Evolutionary conservation across 2,797 vertebrate genomes (phyloP), one percentile per base, ranked within the genome.

Genomic region (Chanos chanos): DNA sequence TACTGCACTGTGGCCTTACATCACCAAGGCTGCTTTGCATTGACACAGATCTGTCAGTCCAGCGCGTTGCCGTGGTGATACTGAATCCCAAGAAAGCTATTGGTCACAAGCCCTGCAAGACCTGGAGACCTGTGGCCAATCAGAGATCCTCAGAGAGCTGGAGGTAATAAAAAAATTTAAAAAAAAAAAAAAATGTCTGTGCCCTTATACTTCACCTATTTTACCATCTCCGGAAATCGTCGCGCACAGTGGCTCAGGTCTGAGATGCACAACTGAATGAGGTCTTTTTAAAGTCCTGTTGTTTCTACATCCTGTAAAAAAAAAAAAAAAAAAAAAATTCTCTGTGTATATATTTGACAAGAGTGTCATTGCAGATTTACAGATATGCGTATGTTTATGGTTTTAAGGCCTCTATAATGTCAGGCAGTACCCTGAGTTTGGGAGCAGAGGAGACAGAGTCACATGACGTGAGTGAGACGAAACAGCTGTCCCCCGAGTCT

Each of bases 91-190:
- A 52, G 94, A 96, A 87, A 93, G 88, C 85, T 95, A 96, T 86
- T 99, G 97, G 97, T 92, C 89, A 70, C 96, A 96, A 85, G 95
- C 95, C 78, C 86, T 98, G 71, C 96, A 97, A 85, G 96, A 99
- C 87, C 92, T 98, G 73, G 91, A 99, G 91, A 97, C 96, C 54
- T 98, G 97, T 5, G 96, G 97, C 73, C 96, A 99, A 84, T 96
- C 95, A 2, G 96, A 95, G 82, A 93, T 98, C 81, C 92, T 99
- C 81, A 89, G 96, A 86, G 96, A 98, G 71, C 91, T 99, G 74
- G 96, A 99, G 95, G 97, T 99, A 93, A 75, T n/a, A n/a, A 48
- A 3, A n/a, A 9, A 3, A n/a, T n/a, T 2, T 12, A 4, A 25
- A 21, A 22, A 22, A 7, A 22, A 16, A 28, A 7, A 44, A 1